phyloP scores from a whole-genome alignment of 1,140 invertebrate species.

The Lethocerus indicus region DNA sequence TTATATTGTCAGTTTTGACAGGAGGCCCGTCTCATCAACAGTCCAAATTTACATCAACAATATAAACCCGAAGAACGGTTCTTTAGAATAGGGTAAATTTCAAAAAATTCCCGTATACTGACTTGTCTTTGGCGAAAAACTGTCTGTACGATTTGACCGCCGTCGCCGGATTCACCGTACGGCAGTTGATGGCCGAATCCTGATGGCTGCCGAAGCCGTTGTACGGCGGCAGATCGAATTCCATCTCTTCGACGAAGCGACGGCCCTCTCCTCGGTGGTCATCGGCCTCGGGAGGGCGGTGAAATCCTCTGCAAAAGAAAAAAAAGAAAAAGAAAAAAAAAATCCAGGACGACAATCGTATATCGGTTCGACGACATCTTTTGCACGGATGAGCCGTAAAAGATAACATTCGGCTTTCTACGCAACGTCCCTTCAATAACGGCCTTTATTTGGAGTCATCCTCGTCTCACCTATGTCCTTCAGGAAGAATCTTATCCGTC shows the following conservation, averaged over 20 bases:
- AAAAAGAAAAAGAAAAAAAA: no score
- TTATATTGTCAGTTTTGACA: background rate
- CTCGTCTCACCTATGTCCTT: no score
- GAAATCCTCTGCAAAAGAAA: constrained; percentile 33
- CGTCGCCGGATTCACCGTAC: constrained; percentile 11
- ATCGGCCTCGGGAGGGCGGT: constrained; percentile 19
- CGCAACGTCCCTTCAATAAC: no score
- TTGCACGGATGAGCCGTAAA: no score
- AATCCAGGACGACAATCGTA: background rate
- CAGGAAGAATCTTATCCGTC: no score
- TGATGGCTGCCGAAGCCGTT: constrained; percentile 76
- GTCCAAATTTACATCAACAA: background rate
- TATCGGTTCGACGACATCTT: no score
- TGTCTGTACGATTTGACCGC: constrained; percentile 12
- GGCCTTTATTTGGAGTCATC: no score
- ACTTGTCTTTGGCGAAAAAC: constrained; percentile 17
- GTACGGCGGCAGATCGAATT: constrained; percentile 55
- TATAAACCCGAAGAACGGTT: background rate
- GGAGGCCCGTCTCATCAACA: no score
- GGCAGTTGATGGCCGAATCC: constrained; percentile 71
- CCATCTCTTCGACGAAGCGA: background rate
- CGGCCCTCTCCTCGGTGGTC: constrained; percentile 12
- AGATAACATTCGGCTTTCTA: no score
- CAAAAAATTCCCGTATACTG: background rate
- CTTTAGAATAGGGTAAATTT: background rate